A percentile compares a stretch with the other conserved stretches of the same genome.
phyloP scores from a whole-genome alignment of 2,113 vertebrate species.

The Pseudopodoces humilis region DNA sequence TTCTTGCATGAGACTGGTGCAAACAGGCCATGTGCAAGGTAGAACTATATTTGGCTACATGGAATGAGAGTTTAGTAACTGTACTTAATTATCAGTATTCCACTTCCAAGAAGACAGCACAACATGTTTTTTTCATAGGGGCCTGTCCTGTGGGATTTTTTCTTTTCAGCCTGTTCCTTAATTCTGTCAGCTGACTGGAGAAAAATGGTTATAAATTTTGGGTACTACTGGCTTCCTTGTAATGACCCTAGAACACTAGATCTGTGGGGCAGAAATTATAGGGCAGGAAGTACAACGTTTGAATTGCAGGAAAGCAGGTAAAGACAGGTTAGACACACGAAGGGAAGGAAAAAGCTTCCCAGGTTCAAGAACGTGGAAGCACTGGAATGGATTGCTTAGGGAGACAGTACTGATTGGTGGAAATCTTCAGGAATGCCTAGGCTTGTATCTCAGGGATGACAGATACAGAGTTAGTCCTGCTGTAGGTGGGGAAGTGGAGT shows the following conservation, averaged over 20 bases:
- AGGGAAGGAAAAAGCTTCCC: neutral
- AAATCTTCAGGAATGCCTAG: neutral
- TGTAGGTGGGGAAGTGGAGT: neutral
- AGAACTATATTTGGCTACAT: neutral
- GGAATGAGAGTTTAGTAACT: neutral
- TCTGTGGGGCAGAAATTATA: neutral
- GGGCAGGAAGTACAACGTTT: neutral
- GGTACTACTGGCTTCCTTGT: neutral
- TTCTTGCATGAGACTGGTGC: neutral
- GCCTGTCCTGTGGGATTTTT: neutral
- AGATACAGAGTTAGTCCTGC: neutral
- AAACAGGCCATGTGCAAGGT: neutral
- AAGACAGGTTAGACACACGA: rapidly evolving
- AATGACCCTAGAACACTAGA: too few relatives aligned
- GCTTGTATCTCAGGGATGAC: neutral
- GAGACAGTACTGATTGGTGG: neutral
- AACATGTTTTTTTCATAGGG: neutral
- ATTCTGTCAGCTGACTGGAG: neutral
- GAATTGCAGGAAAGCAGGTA: neutral
- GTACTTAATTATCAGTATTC: neutral
- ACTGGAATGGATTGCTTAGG: neutral
- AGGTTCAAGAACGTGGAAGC: neutral
- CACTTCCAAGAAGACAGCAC: neutral
- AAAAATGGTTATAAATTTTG: neutral
- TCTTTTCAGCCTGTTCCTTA: neutral